Evolutionary conservation across 2,113 vertebrate genomes (phyloP).

Genomic region (Chloropsis hardwickii): DNA sequence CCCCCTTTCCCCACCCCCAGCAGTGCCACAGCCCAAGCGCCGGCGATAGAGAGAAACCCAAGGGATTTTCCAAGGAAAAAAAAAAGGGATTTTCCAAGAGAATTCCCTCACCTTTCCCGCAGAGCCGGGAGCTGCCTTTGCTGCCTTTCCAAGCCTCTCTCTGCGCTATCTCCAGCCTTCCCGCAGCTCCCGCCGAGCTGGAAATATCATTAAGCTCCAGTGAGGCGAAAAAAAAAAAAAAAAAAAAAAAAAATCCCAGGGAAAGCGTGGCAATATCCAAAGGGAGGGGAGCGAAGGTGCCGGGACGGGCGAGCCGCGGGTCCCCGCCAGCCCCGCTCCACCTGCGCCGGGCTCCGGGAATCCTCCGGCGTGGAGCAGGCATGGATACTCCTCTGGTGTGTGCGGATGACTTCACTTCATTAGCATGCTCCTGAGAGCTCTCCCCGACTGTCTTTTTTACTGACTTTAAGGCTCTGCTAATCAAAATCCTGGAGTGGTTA

Average conservation of each 20-base stretch:
- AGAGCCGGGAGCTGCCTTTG: constrained; percentile 13
- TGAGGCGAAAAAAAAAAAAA: background rate
- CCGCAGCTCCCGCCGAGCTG: constrained; percentile 30
- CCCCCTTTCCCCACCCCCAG: background rate
- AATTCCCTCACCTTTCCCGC: constrained; percentile 42
- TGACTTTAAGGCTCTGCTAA: constrained; percentile 71
- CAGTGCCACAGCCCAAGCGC: background rate
- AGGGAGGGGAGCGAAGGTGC: background rate
- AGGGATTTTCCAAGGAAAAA: background rate
- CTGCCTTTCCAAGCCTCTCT: constrained; percentile 7
- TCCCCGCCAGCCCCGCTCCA: background rate
- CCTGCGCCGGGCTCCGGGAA: constrained; percentile 37
- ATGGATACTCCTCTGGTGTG: constrained; percentile 40
- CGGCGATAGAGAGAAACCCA: background rate
- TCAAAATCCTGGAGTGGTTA: constrained; percentile 62
- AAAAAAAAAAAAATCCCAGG: background rate
- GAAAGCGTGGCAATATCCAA: constrained; percentile 28
- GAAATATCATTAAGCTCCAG: constrained; percentile 43
- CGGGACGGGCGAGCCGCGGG: background rate
- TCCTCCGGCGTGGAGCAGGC: constrained; percentile 32
- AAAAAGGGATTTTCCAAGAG: background rate
- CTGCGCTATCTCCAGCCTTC: constrained; percentile 20
- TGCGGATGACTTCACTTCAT: constrained; percentile 72
- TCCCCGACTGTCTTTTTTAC: constrained; percentile 54
- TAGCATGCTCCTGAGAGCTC: constrained; percentile 67